Evolutionary conservation across 2,113 vertebrate genomes (phyloP).

Genomic region (Hassar affinis): DNA sequence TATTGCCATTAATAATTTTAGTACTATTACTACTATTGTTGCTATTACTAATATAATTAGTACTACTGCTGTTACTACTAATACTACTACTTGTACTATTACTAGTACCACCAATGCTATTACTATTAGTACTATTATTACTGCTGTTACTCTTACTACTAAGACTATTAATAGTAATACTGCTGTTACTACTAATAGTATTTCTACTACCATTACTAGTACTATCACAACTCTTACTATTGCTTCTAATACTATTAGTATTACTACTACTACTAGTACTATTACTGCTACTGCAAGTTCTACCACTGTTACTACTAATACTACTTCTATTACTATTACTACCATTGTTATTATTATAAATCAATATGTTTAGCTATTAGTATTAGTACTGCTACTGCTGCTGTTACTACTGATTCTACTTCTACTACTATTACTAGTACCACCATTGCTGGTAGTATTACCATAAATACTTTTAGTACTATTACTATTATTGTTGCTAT

Average conservation of each 20-base stretch:
- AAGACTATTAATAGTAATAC: background rate
- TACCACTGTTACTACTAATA: background rate
- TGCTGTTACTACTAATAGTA: background rate
- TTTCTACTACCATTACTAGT: background rate
- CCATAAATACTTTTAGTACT: background rate
- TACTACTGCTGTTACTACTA: background rate
- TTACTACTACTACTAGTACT: background rate
- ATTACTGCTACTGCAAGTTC: background rate
- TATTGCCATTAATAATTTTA: background rate
- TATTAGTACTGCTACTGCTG: background rate
- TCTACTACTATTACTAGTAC: background rate
- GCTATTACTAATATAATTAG: background rate
- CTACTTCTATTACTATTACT: background rate
- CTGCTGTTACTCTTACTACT: background rate
- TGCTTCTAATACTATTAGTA: background rate
- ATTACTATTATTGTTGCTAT: background rate
- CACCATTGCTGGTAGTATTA: background rate
- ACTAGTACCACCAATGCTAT: background rate
- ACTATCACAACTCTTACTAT: background rate
- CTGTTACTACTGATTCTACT: background rate
- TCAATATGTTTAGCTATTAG: too few species aligned
- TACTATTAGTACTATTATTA: background rate
- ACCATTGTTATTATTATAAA: background rate
- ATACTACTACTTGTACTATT: background rate
- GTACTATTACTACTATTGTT: background rate